Evolutionary conservation across 2,888 invertebrate genomes (phyloP), one percentile per base, ranked within the genome.

Genomic region (Archips crataeganus): DNA sequence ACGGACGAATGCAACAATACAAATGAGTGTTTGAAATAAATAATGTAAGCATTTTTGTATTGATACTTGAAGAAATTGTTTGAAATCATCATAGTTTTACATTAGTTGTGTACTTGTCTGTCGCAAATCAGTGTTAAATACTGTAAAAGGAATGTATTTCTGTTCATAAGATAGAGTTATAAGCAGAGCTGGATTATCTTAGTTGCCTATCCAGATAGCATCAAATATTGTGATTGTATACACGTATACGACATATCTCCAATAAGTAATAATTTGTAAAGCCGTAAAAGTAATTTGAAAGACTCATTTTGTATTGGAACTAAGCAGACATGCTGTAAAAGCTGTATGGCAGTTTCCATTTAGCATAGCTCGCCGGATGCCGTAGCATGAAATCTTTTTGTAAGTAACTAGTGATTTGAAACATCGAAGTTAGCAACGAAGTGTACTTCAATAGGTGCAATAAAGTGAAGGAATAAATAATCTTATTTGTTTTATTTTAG

Each of bases 361-460:
- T 36, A 65, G 65, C 65, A 65, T 65, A n/a, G 60, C 36, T 42
- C 66, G 66, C 15, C 39, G 36, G 36, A 59, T 59, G 62, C 39
- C 59, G 60, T 71, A 60, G 60, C 32, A 65, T 60, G 39, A 64
- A 65, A 65, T 64, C 73, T 69, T 74, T 61, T 74, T 61, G 64
- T 70, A 74, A 69, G 32, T 85, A 78, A 79, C 77, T 79, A 79
- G 82, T 83, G 84, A 83, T 81, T 80, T 79, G 75, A 83, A 78
- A 87, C 89, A 91, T 88, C 90, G 89, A 92, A 85, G 82, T 85
- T 89, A 86, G 86, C 88, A 90, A 93, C 89, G 87, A 93, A 93
- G 90, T 94, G 94, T 94, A 94, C 92, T 93, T 94, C 88, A 85
- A 85, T 90, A 91, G 90, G 94, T 94, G 94, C 94, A 94, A 94